phyloP scores from a whole-genome alignment of 2,113 vertebrate species.

The Spilogale gracilis region DNA sequence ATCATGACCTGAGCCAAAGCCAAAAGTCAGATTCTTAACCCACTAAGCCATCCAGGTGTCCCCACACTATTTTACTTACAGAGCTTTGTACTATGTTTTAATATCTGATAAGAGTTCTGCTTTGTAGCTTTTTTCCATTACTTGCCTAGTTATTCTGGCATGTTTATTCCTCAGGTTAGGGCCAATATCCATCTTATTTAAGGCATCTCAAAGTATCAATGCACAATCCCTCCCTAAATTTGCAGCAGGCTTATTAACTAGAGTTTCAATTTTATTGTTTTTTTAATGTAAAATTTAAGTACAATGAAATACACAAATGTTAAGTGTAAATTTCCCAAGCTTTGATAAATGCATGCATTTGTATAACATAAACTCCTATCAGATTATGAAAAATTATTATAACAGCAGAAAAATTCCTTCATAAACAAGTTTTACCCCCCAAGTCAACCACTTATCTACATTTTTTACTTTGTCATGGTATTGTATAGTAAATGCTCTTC shows the following conservation, averaged over 20 bases:
- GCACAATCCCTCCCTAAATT: background rate
- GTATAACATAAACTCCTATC: background rate
- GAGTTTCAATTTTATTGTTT: background rate
- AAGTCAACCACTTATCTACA: background rate
- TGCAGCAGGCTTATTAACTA: background rate
- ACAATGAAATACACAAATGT: background rate
- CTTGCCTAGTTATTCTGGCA: background rate
- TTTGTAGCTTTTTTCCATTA: background rate
- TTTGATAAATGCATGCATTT: background rate
- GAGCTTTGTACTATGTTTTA: background rate
- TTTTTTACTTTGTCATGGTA: background rate
- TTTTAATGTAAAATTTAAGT: slow-evolving; percentile 31
- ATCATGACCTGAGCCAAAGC: background rate
- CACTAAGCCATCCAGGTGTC: background rate
- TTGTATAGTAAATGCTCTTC: background rate
- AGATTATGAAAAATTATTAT: background rate
- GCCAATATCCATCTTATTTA: background rate
- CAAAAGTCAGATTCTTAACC: background rate
- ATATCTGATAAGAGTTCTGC: background rate
- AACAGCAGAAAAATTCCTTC: background rate
- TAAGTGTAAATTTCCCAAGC: background rate
- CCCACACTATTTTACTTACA: background rate
- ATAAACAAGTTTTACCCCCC: background rate
- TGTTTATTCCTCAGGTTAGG: background rate
- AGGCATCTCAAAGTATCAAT: background rate